Conservation (phyloP, 2,888 invertebrate species). For the Apamea sordens region DNA sequence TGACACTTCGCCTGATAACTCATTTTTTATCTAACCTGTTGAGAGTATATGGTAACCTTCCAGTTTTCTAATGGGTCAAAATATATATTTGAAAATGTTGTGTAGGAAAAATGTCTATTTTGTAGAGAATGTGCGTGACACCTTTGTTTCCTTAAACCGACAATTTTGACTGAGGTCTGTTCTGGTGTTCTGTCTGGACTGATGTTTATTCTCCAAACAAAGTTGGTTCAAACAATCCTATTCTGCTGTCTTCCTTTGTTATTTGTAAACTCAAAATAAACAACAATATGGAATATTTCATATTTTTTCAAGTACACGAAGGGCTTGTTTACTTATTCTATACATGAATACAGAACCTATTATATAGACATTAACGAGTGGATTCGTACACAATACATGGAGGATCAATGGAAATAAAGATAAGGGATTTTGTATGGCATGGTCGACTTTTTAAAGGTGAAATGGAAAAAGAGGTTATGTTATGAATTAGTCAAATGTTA, state of each 20-base stretch:
- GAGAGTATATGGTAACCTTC: not conserved
- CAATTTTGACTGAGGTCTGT: not conserved
- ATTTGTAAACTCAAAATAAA: conserved; percentile 29
- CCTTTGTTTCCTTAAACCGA: not conserved
- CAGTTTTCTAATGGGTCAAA: not conserved
- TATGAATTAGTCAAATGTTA: conserved; percentile 14
- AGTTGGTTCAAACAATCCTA: conserved; percentile 26
- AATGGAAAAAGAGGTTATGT: not conserved
- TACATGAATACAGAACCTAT: conserved; percentile 17
- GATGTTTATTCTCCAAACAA: conserved; percentile 46
- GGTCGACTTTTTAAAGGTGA: not conserved
- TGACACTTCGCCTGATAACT: not conserved
- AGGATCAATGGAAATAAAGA: conserved; percentile 45
- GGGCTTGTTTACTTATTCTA: conserved; percentile 35
- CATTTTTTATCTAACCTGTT: not conserved
- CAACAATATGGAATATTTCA: conserved; percentile 22
- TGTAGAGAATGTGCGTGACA: not conserved
- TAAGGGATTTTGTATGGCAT: conserved; percentile 30
- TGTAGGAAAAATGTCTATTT: not conserved
- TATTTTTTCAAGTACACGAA: conserved; percentile 33
- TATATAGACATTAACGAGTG: conserved; percentile 47
- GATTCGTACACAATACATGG: conserved; percentile 42
- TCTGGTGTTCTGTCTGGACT: too few relatives aligned
- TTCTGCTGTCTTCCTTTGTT: conserved; percentile 33
- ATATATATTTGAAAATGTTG: not conserved